A percentile compares a stretch with the other conserved stretches of the same genome.
These are phyloP conservation scores for Prosapia bicincta DNA, from an alignment of 2,888 invertebrate species.

Conservation along the genomic window DNA sequence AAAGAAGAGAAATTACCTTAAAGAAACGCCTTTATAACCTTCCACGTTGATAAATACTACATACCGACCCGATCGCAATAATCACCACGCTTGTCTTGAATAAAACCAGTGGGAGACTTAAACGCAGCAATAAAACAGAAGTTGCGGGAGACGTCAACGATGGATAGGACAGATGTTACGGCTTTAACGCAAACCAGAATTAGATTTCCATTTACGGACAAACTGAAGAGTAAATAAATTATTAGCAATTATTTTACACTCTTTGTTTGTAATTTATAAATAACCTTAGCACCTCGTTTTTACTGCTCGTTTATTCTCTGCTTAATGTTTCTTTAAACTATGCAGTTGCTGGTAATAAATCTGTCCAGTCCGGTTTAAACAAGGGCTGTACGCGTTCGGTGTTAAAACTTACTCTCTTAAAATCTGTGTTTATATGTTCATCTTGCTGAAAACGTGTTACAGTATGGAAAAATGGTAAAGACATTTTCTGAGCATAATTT, in stretches of 20 bases:
- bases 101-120: neutral
- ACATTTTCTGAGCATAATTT: too few relatives aligned
- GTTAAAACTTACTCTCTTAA: too few relatives aligned
- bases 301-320: neutral
- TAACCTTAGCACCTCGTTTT: neutral
- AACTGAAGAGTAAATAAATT: neutral
- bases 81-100: neutral
- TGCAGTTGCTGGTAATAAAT: too few relatives aligned
- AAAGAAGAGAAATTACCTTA: too few relatives aligned
- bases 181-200: neutral
- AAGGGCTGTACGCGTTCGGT: too few relatives aligned
- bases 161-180: too few relatives aligned
- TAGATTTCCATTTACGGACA: neutral
- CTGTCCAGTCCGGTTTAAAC: too few relatives aligned
- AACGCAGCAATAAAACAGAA: neutral
- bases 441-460: too few relatives aligned
- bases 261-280: neutral
- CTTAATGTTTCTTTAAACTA: neutral
- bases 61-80: neutral
- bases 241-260: neutral
- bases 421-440: too few relatives aligned
- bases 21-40: too few relatives aligned
- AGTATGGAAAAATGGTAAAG: too few relatives aligned
- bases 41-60: too few relatives aligned
- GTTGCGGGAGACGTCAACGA: neutral